Evolutionary conservation across 2,113 vertebrate species (phyloP).

Genomic region (Daubentonia madagascariensis): DNA sequence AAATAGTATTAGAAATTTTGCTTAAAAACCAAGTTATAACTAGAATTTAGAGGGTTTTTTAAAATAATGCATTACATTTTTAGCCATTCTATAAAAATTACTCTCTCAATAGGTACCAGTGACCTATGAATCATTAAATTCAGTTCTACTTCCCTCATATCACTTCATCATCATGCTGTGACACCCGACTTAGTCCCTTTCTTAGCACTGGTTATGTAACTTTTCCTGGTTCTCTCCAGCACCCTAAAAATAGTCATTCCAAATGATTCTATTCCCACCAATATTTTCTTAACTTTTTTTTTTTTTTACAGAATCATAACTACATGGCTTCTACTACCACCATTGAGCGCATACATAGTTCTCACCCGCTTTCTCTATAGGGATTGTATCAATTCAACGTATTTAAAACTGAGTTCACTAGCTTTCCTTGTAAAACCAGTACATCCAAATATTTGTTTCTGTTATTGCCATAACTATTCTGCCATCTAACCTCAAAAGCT

Average conservation of each 20-base stretch:
- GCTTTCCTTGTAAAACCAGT: background rate
- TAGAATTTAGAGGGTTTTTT: background rate
- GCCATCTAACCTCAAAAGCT: background rate
- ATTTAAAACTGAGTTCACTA: background rate
- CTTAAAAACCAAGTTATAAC: constrained; percentile 1
- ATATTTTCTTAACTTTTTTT: background rate
- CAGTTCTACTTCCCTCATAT: background rate
- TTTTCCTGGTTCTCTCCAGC: background rate
- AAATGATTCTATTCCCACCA: background rate
- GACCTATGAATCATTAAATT: background rate
- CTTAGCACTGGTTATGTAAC: background rate
- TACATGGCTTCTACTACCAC: background rate
- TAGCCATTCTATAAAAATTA: background rate
- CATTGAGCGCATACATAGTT: background rate
- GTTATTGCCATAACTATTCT: background rate
- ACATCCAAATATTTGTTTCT: background rate
- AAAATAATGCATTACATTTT: background rate
- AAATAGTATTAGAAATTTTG: background rate
- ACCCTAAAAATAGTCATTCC: background rate
- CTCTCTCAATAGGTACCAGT: background rate
- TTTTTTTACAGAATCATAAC: background rate
- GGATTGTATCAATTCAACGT: background rate
- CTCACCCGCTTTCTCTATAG: background rate
- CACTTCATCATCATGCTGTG: background rate
- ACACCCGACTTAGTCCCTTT: background rate